Evolutionary conservation across 2,113 vertebrate genomes (phyloP), one percentile per base, ranked within the genome.

Genomic region (Sitta europaea): DNA sequence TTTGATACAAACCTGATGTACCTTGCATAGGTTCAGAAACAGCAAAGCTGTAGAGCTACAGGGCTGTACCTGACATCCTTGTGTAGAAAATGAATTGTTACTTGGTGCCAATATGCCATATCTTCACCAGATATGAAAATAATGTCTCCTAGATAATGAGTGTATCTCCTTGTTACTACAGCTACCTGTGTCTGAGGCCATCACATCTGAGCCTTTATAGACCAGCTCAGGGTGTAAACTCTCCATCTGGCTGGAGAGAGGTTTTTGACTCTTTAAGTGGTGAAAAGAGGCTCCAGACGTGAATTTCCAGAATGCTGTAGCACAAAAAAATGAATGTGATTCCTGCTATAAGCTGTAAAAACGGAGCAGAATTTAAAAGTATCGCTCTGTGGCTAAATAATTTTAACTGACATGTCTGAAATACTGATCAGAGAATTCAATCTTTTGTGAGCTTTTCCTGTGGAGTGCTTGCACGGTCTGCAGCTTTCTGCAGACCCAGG

Each of bases 401-500:
- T 28, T 91, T 22, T 45, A 62, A 22, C 25, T 70, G 66, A 66
- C 11, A 12, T 50, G 18, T 63, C 36, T 65, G 57, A 68, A 53
- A 68, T 45, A 23, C 1, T n/a, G 36, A 51, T 78, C 29, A 42
- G 67, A 83, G 31, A 62, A 59, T 27, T n/a, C 0, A 1, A 0
- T 22, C 27, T 62, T 51, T 3, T 12, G 31, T 43, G 55, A 71
- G 73, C 43, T 78, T 47, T 78, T 42, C 33, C 48, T 35, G 22
- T 40, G 63, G 35, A 40, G 54, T 21, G 45, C 24, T 86, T 50
- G 24, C 51, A 23, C 1, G 4, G 21, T 35, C 62, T 36, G 42
- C 61, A 45, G 73, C 16, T 74, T 25, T 80, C 36, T 75, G 62
- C 67, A 45, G 74, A 63, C 19, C 25, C 38, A 55, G 33, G 4